Conservation (phyloP, 2,888 invertebrate species). For the Dysmachus trigonus region DNA sequence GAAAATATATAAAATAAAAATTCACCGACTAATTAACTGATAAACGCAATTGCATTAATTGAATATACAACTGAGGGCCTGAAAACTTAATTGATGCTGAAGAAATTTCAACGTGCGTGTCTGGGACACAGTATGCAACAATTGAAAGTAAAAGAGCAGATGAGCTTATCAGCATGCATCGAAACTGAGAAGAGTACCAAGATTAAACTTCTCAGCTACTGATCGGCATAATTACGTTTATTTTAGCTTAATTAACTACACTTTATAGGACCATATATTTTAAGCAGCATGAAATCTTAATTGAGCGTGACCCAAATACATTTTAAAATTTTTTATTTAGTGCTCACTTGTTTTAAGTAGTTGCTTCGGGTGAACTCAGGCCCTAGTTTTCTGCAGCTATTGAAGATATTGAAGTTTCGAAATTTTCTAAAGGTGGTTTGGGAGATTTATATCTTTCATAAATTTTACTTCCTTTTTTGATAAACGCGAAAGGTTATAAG, state of each 20-base stretch:
- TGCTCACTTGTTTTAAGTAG: neutral
- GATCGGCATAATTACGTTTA: neutral
- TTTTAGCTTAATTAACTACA: neutral
- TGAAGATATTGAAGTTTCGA: neutral
- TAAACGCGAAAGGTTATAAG: neutral
- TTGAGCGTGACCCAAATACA: neutral
- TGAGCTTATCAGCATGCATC: neutral
- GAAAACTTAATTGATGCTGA: neutral
- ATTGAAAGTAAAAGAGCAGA: neutral
- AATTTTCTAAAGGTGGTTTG: neutral
- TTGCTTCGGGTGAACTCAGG: neutral
- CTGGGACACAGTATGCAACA: neutral
- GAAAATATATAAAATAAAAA: neutral
- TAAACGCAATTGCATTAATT: neutral
- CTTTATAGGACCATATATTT: neutral
- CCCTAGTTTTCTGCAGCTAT: neutral
- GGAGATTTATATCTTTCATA: neutral
- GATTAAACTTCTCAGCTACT: neutral
- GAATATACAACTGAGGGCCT: neutral
- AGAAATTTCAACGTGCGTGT: neutral
- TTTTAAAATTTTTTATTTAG: neutral
- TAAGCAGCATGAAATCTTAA: neutral
- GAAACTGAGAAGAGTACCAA: neutral
- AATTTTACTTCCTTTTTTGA: neutral
- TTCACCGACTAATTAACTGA: neutral